Conservation (phyloP, 2,113 vertebrate species). For the Rhinogobius similis region DNA sequence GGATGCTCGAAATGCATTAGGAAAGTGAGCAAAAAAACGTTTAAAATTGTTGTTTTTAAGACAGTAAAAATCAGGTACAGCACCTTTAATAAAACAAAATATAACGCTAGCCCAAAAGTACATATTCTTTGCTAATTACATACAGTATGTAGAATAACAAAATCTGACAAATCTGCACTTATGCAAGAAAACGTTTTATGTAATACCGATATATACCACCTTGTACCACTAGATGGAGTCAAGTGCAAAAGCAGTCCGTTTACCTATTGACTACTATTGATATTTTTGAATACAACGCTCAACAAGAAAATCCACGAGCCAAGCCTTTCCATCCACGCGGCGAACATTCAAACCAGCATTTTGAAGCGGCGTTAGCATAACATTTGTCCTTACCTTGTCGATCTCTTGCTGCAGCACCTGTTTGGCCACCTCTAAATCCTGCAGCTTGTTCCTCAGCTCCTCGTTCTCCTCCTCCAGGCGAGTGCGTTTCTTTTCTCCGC, state of each 20-base stretch:
- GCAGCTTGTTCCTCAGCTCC: slow-evolving; percentile 87
- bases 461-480: slow-evolving; percentile 94
- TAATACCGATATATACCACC: not conserved
- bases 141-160: not conserved
- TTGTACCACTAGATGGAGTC: not conserved
- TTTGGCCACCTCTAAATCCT: slow-evolving; percentile 93
- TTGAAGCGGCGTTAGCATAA: not conserved
- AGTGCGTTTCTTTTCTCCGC: slow-evolving; percentile 90
- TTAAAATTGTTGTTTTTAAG: too few relatives aligned
- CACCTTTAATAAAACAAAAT: not conserved
- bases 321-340: not conserved
- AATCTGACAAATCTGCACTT: not conserved
- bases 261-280: not conserved
- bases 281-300: not conserved
- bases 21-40: too few relatives aligned
- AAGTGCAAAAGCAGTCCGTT: not conserved
- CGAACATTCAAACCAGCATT: not conserved
- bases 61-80: too few relatives aligned
- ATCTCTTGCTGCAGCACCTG: slow-evolving; percentile 96
- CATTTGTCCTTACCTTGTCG: slow-evolving; percentile 84
- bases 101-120: not conserved
- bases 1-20: too few relatives aligned
- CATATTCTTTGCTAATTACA: too few relatives aligned
- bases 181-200: not conserved
- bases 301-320: not conserved